These are phyloP conservation scores for Spisula subtruncata DNA, from an alignment of 2,888 invertebrate species.

Conservation along the genomic window DNA sequence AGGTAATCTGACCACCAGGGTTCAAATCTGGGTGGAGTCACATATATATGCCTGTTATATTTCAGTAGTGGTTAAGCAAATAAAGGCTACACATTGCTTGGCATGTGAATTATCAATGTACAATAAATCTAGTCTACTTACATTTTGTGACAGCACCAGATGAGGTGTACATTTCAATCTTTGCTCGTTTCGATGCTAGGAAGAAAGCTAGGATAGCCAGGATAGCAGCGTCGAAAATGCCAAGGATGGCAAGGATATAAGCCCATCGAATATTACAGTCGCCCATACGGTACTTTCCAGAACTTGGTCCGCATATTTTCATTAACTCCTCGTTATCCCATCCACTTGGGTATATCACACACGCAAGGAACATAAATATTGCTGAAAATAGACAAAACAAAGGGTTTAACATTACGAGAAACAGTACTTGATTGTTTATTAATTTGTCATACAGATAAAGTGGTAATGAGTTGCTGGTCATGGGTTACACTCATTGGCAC, in stretches of 20 bases:
- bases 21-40: too few relatives aligned
- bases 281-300: constrained; percentile 91
- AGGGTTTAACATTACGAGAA: too few relatives aligned
- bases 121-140: constrained; percentile 72
- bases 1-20: too few relatives aligned
- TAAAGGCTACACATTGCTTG: too few relatives aligned
- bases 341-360: constrained; percentile 96
- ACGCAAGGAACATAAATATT: constrained; percentile 95
- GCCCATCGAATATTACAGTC: constrained; percentile 94
- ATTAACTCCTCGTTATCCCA: constrained; percentile 95
- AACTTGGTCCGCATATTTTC: constrained; percentile 93
- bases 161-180: constrained; percentile 80
- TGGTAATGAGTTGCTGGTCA: too few relatives aligned
- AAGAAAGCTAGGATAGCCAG: constrained; percentile 97
- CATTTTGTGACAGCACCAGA: constrained; percentile 84
- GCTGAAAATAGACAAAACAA: constrained; percentile 90
- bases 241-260: constrained; percentile 96
- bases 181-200: constrained; percentile 94
- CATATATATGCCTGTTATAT: too few relatives aligned
- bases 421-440: too few relatives aligned
- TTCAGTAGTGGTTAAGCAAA: too few relatives aligned
- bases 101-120: too few relatives aligned
- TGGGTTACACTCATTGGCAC: too few relatives aligned
- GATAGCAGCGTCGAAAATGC: constrained; percentile 94
- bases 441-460: too few relatives aligned